phyloP scores from a whole-genome alignment of 37 sponge, comb jelly and placozoan species.

The Aphrocallistes beatrix region DNA sequence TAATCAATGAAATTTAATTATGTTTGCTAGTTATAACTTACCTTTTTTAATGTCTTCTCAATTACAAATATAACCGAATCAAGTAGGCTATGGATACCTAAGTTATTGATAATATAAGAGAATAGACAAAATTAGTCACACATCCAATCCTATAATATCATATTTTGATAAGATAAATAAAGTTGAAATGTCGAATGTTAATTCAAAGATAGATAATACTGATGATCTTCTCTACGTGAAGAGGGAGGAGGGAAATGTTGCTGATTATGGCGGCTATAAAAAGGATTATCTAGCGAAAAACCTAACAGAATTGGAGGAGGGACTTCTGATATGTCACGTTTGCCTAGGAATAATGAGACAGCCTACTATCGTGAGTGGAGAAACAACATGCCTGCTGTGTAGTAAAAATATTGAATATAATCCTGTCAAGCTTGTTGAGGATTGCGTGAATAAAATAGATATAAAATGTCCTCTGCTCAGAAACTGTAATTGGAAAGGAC shows the following conservation, averaged over 20 bases:
- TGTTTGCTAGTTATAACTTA: too few relatives aligned
- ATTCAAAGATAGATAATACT: too few relatives aligned
- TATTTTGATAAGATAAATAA: too few relatives aligned
- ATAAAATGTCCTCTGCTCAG: constrained; percentile 6
- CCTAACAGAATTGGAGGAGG: neutral
- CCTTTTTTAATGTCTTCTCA: too few relatives aligned
- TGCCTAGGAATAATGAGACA: neutral
- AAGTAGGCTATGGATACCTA: too few relatives aligned
- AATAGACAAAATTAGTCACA: too few relatives aligned
- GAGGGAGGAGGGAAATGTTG: neutral
- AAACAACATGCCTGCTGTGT: neutral
- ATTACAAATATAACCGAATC: too few relatives aligned
- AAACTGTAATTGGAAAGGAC: neutral
- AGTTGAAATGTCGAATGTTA: too few relatives aligned
- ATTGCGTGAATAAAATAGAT: neutral
- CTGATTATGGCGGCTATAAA: neutral
- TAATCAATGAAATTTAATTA: too few relatives aligned
- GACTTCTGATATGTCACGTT: neutral
- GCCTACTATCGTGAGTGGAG: neutral
- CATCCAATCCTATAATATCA: too few relatives aligned
- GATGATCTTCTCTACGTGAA: neutral
- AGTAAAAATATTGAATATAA: neutral
- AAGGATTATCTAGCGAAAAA: neutral
- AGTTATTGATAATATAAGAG: too few relatives aligned
- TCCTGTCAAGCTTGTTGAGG: neutral